These are phyloP conservation scores for Megatriorchis doriae DNA, from an alignment of 2,113 vertebrate species.

Conservation along the genomic window DNA sequence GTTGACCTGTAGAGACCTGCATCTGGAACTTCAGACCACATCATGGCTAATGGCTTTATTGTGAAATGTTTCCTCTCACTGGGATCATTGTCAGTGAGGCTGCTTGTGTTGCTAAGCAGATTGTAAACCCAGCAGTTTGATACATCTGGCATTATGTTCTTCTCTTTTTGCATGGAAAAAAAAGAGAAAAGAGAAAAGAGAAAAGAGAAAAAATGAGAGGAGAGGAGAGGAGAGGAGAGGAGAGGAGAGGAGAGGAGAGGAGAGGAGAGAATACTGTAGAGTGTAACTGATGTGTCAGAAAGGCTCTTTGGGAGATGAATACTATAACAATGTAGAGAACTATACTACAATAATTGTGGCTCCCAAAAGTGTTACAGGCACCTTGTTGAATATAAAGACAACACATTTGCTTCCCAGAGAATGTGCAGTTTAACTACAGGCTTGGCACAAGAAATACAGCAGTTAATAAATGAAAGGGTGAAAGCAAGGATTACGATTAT, in stretches of 20 bases:
- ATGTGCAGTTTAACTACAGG: background rate
- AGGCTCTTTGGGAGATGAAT: background rate
- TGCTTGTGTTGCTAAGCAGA: slow-evolving; percentile 6
- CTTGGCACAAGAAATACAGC: background rate
- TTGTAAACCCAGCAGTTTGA: background rate
- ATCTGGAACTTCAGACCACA: background rate
- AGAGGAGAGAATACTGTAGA: background rate
- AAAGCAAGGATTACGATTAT: background rate
- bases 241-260: background rate
- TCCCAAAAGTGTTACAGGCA: background rate
- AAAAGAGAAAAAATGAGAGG: background rate
- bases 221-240: too few species aligned
- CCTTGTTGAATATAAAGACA: background rate
- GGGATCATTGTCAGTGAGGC: background rate
- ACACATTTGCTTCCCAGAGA: background rate
- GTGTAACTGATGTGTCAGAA: background rate
- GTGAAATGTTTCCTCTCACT: slow-evolving; percentile 5
- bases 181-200: too few species aligned
- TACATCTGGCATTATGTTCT: background rate
- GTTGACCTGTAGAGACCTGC: background rate
- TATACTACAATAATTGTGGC: background rate
- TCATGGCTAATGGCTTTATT: background rate
- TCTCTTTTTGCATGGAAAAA: background rate
- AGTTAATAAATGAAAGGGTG: slow-evolving; percentile 3
- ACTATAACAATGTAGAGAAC: background rate